Evolutionary conservation across 2,797 vertebrate genomes (phyloP).

Genomic region (Pangasius larnaudii): DNA sequence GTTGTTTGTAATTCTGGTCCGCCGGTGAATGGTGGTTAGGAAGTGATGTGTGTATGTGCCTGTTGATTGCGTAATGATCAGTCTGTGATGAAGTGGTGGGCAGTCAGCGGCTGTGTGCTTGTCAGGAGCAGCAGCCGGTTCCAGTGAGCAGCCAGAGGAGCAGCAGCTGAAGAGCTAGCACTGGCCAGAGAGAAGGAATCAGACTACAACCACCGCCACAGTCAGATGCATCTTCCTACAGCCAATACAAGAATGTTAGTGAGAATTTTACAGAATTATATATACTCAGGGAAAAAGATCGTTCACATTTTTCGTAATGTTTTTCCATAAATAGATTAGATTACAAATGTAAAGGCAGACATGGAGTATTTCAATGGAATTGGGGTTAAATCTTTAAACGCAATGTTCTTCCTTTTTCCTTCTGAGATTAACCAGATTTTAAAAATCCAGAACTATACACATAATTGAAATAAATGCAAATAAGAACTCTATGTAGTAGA

Average conservation of each 20-base stretch:
- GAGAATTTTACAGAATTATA: slow-evolving; percentile 31
- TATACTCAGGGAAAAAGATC: background rate
- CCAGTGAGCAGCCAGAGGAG: slow-evolving; percentile 89
- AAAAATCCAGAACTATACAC: background rate
- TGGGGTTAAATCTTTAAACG: background rate
- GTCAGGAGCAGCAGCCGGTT: slow-evolving; percentile 78
- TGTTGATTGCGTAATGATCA: slow-evolving; percentile 35
- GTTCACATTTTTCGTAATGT: background rate
- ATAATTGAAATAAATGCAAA: background rate
- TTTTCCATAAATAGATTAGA: background rate
- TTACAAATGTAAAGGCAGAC: background rate
- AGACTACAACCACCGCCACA: slow-evolving; percentile 89
- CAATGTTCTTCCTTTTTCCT: background rate
- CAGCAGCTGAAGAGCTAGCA: slow-evolving; percentile 85
- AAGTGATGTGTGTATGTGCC: slow-evolving; percentile 22
- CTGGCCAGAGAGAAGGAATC: slow-evolving; percentile 83
- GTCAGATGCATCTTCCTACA: slow-evolving; percentile 93
- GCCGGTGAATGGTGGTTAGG: slow-evolving; percentile 40
- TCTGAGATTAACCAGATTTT: too few species aligned
- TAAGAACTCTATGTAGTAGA: background rate
- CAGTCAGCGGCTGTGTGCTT: slow-evolving; percentile 60
- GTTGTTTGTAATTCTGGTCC: slow-evolving; percentile 26
- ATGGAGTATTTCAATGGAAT: background rate
- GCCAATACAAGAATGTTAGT: slow-evolving; percentile 52
- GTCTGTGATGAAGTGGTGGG: slow-evolving; percentile 55